Conservation (phyloP, 2,797 vertebrate genomes). For the Novumbra hubbsi region DNA sequence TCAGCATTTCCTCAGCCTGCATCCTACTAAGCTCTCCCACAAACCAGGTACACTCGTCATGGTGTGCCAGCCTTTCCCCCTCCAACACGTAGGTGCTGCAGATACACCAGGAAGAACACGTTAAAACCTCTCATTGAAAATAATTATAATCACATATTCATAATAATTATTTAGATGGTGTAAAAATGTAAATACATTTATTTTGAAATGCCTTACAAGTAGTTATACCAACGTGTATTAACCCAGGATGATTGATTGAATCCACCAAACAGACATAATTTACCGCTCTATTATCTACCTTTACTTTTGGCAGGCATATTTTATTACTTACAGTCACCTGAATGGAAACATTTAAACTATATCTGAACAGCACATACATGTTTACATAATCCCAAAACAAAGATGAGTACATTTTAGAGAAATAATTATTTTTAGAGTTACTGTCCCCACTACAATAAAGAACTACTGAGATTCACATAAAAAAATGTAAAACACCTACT, state of each 20-base stretch:
- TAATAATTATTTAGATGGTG: neutral
- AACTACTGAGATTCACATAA: neutral
- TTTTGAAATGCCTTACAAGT: neutral
- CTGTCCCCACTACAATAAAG: neutral
- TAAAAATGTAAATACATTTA: neutral
- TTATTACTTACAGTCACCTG: no score
- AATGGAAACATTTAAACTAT: neutral
- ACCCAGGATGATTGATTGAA: no score
- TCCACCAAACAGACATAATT: no score
- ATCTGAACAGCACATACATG: neutral
- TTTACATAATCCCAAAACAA: no score
- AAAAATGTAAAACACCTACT: slow-evolving; percentile 73
- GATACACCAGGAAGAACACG: slow-evolving; percentile 1
- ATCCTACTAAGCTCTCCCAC: slow-evolving; percentile 91
- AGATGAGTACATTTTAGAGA: no score
- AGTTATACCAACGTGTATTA: neutral
- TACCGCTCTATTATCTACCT: no score
- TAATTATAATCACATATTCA: neutral
- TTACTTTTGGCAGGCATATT: neutral
- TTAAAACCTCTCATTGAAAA: neutral
- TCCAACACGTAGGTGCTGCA: slow-evolving; percentile 85
- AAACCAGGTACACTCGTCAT: slow-evolving; percentile 93
- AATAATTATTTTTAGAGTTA: neutral
- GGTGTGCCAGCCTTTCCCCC: slow-evolving; percentile 87
- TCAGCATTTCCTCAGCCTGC: slow-evolving; percentile 92